Evolutionary conservation across 2,113 vertebrate species (phyloP).

Genomic region (Conger conger): DNA sequence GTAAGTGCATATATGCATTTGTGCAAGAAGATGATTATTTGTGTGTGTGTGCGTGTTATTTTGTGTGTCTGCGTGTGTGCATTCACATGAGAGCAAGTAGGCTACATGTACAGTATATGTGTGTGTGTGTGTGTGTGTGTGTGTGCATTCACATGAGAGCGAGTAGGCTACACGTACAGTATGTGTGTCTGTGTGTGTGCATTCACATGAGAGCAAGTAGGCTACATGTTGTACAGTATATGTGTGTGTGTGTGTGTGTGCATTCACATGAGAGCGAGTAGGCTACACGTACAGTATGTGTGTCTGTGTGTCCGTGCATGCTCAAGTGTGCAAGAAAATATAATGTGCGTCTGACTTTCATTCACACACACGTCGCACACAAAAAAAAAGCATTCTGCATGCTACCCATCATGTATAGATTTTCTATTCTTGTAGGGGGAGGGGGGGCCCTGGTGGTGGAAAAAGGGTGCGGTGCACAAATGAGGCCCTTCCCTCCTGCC

Average conservation of each 20-base stretch:
- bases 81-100: no score
- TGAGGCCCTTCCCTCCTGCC: not conserved
- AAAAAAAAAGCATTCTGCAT: not conserved
- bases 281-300: no score
- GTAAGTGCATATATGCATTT: not conserved
- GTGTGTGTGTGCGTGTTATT: not conserved
- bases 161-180: no score
- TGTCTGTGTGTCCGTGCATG: slow-evolving; percentile 46
- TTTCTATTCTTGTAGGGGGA: not conserved
- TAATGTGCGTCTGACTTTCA: slow-evolving; percentile 44
- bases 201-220: no score
- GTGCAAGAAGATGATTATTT: not conserved
- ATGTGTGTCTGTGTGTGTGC: not conserved
- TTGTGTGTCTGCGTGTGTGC: not conserved
- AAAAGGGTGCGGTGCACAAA: not conserved
- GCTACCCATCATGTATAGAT: not conserved
- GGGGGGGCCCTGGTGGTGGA: not conserved
- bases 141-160: not conserved
- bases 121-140: not conserved
- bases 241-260: not conserved
- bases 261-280: not conserved
- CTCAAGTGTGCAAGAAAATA: slow-evolving; percentile 48
- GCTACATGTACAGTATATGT: no score
- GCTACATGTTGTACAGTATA: no score
- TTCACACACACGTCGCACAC: slow-evolving; percentile 29